Conservation (phyloP, 2,888 invertebrate species). For the Hirudinaria manillensis region DNA sequence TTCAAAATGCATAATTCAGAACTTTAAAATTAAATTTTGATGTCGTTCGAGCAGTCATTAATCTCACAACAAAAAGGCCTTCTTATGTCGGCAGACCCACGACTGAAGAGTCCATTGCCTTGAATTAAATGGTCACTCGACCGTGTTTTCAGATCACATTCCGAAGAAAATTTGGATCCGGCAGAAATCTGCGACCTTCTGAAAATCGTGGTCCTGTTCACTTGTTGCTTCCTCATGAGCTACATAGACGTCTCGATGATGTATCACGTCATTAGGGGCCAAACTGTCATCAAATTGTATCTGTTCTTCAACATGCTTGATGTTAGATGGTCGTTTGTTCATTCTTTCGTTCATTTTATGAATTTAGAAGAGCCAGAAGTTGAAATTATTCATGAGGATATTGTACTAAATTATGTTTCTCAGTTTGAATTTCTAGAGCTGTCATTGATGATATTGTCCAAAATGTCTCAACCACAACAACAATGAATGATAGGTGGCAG, state of each 20-base stretch:
- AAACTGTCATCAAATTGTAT: conserved; percentile 96
- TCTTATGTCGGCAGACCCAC: too few relatives aligned
- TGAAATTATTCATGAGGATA: neutral
- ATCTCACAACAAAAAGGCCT: too few relatives aligned
- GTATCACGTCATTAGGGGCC: conserved; percentile 82
- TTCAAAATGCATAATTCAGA: too few relatives aligned
- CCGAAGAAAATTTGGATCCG: conserved; percentile 45
- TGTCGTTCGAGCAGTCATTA: too few relatives aligned
- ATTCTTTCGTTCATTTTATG: conserved; percentile 15
- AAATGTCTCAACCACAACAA: too few relatives aligned
- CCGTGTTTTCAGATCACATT: too few relatives aligned
- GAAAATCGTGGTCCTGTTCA: conserved; percentile 74
- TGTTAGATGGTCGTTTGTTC: conserved; percentile 57
- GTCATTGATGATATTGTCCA: too few relatives aligned
- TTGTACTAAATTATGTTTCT: neutral
- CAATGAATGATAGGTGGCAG: conserved; percentile 62
- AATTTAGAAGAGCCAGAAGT: too few relatives aligned
- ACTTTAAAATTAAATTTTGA: too few relatives aligned
- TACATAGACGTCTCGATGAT: conserved; percentile 94
- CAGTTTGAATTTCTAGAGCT: neutral
- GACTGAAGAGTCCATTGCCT: too few relatives aligned
- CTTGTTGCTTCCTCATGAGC: conserved; percentile 72
- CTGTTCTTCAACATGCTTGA: conserved; percentile 99
- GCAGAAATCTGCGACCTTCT: conserved; percentile 84
- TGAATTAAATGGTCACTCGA: too few relatives aligned